Evolutionary conservation across 2,888 invertebrate genomes (phyloP).

Genomic region (Seira sanloemensis): DNA sequence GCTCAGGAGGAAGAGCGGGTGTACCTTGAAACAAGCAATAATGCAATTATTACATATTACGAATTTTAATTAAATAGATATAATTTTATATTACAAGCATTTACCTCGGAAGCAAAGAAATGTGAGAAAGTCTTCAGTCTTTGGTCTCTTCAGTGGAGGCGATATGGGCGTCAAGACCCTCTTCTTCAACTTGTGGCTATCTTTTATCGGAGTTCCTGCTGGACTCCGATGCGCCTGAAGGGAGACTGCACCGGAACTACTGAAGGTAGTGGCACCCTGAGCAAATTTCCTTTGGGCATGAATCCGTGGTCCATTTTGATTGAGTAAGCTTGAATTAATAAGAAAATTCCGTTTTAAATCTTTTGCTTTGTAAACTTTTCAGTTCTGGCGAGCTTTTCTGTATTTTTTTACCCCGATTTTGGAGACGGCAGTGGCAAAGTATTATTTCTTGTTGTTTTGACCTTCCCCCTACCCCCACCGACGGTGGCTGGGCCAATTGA

Average conservation of each 20-base stretch:
- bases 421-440: slow-evolving; percentile 59
- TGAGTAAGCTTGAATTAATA: slow-evolving; percentile 48
- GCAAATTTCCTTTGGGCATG: slow-evolving; percentile 93
- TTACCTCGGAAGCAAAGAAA: slow-evolving; percentile 88
- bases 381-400: too few relatives aligned
- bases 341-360: too few relatives aligned
- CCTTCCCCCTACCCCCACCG: slow-evolving; percentile 51
- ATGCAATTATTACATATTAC: neutral
- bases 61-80: too few relatives aligned
- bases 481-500: slow-evolving; percentile 33
- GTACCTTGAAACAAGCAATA: slow-evolving; percentile 78
- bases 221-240: slow-evolving; percentile 75
- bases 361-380: too few relatives aligned
- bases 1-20: slow-evolving; percentile 82
- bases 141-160: slow-evolving; percentile 82
- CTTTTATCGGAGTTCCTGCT: slow-evolving; percentile 80
- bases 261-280: slow-evolving; percentile 82
- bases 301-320: slow-evolving; percentile 79
- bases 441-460: slow-evolving; percentile 57
- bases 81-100: slow-evolving; percentile 33
- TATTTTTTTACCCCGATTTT: slow-evolving; percentile 54
- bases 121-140: slow-evolving; percentile 90
- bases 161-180: slow-evolving; percentile 69
- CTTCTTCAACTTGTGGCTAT: slow-evolving; percentile 74
- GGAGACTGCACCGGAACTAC: slow-evolving; percentile 23